phyloP scores from a whole-genome alignment of 2,888 invertebrate genomes.

The Rhodophaea formosa region DNA sequence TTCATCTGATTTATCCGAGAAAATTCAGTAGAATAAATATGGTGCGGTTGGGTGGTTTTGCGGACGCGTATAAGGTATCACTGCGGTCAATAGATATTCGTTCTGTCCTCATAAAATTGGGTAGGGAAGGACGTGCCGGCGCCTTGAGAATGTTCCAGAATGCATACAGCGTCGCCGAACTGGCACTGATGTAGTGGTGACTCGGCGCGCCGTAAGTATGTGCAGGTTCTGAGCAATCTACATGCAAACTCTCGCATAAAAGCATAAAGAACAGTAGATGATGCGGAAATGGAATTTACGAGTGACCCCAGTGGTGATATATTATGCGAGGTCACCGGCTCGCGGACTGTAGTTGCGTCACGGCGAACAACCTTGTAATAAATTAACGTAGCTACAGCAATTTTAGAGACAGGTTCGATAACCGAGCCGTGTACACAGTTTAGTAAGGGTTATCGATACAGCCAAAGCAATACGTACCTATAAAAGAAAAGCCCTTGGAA shows the following conservation, averaged over 20 bases:
- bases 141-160: constrained; percentile 49
- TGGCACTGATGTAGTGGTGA: constrained; percentile 44
- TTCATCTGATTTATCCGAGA: constrained; percentile 54
- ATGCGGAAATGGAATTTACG: constrained; percentile 70
- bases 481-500: no score
- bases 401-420: constrained; percentile 61
- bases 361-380: constrained; percentile 55
- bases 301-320: constrained; percentile 55
- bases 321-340: constrained; percentile 63
- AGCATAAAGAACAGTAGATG: constrained; percentile 48
- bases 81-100: constrained; percentile 52
- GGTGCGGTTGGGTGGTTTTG: constrained; percentile 53
- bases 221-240: constrained; percentile 46
- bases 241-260: constrained; percentile 46
- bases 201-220: constrained; percentile 47
- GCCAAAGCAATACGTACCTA: no score
- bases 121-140: constrained; percentile 45
- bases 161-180: constrained; percentile 38
- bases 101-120: constrained; percentile 48
- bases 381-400: constrained; percentile 43
- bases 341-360: constrained; percentile 56
- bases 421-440: constrained; percentile 47
- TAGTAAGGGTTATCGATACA: no score
- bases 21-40: constrained; percentile 62
- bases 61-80: constrained; percentile 50